phyloP scores from a whole-genome alignment of 2,797 vertebrate genomes.

The Hydrophis major region DNA sequence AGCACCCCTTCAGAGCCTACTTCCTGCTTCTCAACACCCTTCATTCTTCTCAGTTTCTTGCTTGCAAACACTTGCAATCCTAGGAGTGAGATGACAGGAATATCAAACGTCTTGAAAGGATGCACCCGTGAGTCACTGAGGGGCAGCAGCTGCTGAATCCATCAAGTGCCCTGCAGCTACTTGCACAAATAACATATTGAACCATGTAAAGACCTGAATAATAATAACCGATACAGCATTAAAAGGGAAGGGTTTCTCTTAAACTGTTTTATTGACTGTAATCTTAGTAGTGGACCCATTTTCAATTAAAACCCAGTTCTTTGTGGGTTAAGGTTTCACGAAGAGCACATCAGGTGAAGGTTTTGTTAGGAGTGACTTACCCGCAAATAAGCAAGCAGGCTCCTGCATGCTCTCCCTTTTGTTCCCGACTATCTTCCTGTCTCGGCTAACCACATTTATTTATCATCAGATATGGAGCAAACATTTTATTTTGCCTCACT shows the following conservation, averaged over 20 bases:
- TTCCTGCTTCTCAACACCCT: conserved; percentile 4
- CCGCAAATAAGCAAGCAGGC: neutral
- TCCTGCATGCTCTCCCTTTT: neutral
- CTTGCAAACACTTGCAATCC: conserved; percentile 15
- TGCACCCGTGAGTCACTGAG: conserved; percentile 11
- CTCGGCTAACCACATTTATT: neutral
- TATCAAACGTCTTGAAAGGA: conserved; percentile 1
- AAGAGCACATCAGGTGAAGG: neutral
- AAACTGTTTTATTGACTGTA: conserved; percentile 1
- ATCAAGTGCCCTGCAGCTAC: neutral
- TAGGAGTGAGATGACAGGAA: neutral
- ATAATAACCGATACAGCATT: conserved; percentile 3
- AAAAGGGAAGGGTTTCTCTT: neutral
- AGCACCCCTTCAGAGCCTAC: neutral
- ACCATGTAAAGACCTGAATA: conserved; percentile 1
- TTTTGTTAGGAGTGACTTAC: neutral
- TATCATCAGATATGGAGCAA: neutral
- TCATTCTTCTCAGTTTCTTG: conserved; percentile 13
- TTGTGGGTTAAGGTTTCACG: neutral
- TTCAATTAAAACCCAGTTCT: neutral
- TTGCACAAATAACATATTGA: neutral
- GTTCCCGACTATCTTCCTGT: neutral
- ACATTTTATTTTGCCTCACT: neutral
- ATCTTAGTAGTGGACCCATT: neutral
- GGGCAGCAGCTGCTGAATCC: conserved; percentile 20